Percentiles rank a stretch among this genome's conserved stretches.
phyloP scores from a whole-genome alignment of 2,888 invertebrate genomes.

The Stegana nigrithorax region DNA sequence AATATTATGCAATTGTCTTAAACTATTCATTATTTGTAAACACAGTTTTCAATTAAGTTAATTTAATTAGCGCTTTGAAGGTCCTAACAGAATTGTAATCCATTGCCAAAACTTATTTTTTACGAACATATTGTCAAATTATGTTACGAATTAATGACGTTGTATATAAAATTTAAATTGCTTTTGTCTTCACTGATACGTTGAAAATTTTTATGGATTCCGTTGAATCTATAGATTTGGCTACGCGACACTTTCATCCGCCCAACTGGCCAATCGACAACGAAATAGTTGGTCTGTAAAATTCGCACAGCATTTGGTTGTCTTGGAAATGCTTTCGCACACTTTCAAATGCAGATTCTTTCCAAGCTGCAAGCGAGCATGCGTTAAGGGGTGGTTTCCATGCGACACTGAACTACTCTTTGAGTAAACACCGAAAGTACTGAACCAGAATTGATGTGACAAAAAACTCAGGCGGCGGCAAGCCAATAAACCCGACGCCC shows the following conservation, averaged over 20 bases:
- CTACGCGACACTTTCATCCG: conserved; percentile 2
- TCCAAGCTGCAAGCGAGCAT: conserved; percentile 21
- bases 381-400: conserved; percentile 30
- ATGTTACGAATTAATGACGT: neutral
- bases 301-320: no score
- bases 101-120: no score
- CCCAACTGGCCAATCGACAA: conserved; percentile 4
- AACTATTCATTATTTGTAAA: no score
- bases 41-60: conserved; percentile 13
- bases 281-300: conserved; percentile 15
- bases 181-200: neutral
- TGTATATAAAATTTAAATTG: neutral
- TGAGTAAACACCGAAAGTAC: neutral
- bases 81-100: no score
- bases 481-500: no score
- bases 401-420: neutral
- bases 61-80: conserved; percentile 28
- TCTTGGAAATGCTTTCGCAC: no score
- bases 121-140: neutral
- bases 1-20: neutral
- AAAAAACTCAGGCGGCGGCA: neutral
- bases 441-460: neutral
- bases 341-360: neutral
- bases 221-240: conserved; percentile 18
- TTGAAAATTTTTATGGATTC: conserved; percentile 2